A percentile compares a stretch with the other conserved stretches of the same genome.
These are phyloP conservation scores for Hirtodrosophila cameraria DNA, from an alignment of 2,888 invertebrate species.

Conservation along the genomic window DNA sequence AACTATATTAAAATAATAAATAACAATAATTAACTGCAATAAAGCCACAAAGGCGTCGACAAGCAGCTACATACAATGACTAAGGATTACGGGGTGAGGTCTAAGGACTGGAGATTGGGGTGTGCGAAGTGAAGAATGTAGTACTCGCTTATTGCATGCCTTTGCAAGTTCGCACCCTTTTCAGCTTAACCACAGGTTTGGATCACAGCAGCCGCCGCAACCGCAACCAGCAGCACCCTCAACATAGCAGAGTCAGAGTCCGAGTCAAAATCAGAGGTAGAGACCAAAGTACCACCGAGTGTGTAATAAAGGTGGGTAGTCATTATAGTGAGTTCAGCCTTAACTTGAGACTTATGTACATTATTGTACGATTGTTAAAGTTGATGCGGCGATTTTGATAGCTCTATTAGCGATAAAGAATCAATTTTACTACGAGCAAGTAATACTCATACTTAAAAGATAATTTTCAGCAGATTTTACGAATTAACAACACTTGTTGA, in stretches of 20 bases:
- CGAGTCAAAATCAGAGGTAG: constrained; percentile 4
- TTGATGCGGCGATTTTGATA: constrained; percentile 62
- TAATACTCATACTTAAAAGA: neutral
- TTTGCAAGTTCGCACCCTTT: constrained; percentile 82
- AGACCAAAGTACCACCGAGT: constrained; percentile 34
- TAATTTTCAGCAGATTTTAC: too few relatives aligned
- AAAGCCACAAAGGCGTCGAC: constrained; percentile 68
- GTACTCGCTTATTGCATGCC: constrained; percentile 46
- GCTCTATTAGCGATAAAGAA: constrained; percentile 58
- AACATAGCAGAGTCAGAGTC: constrained; percentile 39
- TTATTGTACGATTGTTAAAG: constrained; percentile 44
- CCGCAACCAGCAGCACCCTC: constrained; percentile 58
- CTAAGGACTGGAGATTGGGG: constrained; percentile 18
- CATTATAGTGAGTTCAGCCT: constrained; percentile 69
- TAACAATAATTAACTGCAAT: constrained; percentile 84
- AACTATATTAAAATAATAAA: constrained; percentile 83
- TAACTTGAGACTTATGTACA: constrained; percentile 68
- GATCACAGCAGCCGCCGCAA: constrained; percentile 29
- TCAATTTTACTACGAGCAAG: constrained; percentile 16
- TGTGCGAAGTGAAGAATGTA: constrained; percentile 21
- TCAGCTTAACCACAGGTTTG: constrained; percentile 82
- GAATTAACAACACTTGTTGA: too few relatives aligned
- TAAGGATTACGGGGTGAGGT: constrained; percentile 5
- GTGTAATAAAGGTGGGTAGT: constrained; percentile 78
- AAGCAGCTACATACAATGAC: constrained; percentile 21